Percentiles rank a stretch among this genome's conserved stretches.
These are phyloP conservation scores for Takifugu bimaculatus DNA, from an alignment of 2,113 vertebrate genomes.

Conservation along the genomic window DNA sequence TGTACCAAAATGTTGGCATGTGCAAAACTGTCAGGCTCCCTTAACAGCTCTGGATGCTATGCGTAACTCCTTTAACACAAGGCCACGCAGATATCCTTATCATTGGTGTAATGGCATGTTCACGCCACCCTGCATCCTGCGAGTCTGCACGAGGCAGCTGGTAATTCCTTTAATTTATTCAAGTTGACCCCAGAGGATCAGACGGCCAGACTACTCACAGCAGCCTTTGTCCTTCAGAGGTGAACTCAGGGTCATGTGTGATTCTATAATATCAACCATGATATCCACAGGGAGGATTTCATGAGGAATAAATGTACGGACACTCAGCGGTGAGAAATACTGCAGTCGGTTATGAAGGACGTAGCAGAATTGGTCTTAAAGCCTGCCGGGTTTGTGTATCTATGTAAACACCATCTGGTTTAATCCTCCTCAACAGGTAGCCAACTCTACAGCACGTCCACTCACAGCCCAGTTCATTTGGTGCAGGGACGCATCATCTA, in stretches of 20 bases:
- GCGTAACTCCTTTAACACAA: conserved; percentile 76
- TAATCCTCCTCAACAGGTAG: conserved; percentile 69
- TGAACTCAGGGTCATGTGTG: conserved; percentile 33
- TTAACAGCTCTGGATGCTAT: conserved; percentile 59
- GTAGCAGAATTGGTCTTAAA: not conserved
- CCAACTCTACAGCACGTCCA: conserved; percentile 54
- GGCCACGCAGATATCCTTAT: conserved; percentile 62
- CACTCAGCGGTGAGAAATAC: not conserved
- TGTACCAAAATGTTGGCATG: conserved; percentile 55
- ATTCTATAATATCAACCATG: conserved; percentile 11
- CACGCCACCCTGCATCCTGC: conserved; percentile 66
- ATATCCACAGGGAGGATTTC: not conserved
- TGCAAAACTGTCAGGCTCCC: conserved; percentile 62
- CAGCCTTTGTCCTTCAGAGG: conserved; percentile 50
- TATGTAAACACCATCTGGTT: conserved; percentile 62
- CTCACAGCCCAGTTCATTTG: conserved; percentile 57
- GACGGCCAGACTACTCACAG: conserved; percentile 24
- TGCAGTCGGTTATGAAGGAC: not conserved
- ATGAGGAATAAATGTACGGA: not conserved
- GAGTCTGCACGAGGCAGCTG: conserved; percentile 50
- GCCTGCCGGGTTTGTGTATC: conserved; percentile 38
- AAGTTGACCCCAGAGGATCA: conserved; percentile 35
- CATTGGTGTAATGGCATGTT: conserved; percentile 62
- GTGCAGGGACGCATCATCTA: conserved; percentile 36
- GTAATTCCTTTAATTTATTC: conserved; percentile 76